phyloP scores from a whole-genome alignment of 2,888 invertebrate genomes.

The Taphrorychus bicolor region DNA sequence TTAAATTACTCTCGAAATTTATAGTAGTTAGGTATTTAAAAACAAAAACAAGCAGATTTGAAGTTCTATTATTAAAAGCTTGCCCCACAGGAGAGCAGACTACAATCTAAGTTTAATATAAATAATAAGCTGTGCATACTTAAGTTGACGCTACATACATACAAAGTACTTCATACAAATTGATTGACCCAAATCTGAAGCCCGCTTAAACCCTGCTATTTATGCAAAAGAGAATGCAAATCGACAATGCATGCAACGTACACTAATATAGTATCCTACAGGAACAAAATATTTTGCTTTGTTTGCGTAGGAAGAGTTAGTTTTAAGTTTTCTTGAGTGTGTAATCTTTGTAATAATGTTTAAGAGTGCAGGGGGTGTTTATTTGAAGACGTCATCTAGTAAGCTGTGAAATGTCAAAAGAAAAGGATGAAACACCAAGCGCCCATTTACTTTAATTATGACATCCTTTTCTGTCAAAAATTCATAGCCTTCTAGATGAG shows the following conservation, averaged over 20 bases:
- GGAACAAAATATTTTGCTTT: background rate
- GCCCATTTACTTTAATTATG: too few relatives aligned
- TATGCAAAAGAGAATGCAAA: background rate
- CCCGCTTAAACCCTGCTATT: background rate
- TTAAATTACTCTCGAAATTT: background rate
- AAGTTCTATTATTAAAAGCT: background rate
- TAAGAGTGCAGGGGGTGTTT: too few relatives aligned
- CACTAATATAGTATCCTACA: background rate
- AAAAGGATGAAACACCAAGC: too few relatives aligned
- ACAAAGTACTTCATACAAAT: background rate
- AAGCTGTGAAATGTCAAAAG: too few relatives aligned
- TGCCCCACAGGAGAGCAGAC: background rate
- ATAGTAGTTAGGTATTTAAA: too few relatives aligned
- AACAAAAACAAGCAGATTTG: background rate
- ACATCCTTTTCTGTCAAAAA: too few relatives aligned
- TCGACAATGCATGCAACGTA: background rate
- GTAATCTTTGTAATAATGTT: too few relatives aligned
- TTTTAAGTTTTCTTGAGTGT: too few relatives aligned
- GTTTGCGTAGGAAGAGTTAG: too few relatives aligned
- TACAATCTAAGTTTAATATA: background rate
- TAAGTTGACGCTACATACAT: background rate
- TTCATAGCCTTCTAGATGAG: too few relatives aligned
- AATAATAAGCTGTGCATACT: background rate
- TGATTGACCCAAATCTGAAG: conserved; percentile 4
- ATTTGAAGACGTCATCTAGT: too few relatives aligned